Conservation (phyloP, 2,888 invertebrate species). For the Spilarctia lutea region DNA sequence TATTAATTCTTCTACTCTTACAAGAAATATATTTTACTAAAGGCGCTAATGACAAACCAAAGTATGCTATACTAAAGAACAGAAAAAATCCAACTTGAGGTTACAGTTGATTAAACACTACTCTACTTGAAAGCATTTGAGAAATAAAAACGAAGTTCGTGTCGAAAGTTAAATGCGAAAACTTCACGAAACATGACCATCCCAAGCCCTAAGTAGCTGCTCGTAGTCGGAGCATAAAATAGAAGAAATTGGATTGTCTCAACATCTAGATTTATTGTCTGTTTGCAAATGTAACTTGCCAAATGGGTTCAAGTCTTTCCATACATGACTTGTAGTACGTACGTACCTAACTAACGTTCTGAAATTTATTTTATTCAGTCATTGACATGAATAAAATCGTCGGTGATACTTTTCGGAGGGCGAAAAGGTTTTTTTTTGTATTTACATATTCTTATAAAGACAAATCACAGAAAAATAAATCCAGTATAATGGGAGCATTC, state of each 20-base stretch:
- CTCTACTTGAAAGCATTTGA: not conserved
- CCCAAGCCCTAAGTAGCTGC: not conserved
- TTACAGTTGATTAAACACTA: not conserved
- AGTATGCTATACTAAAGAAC: not conserved
- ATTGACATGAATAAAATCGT: not conserved
- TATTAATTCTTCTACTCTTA: not conserved
- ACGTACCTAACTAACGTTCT: constrained; percentile 4
- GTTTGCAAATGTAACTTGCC: constrained; percentile 12
- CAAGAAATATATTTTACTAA: not conserved
- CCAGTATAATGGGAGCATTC: too few species aligned
- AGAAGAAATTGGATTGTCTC: constrained; percentile 4
- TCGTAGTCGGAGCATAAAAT: constrained; percentile 2
- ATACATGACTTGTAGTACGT: not conserved
- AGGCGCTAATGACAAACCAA: not conserved
- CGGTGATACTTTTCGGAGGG: not conserved
- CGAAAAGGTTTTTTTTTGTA: not conserved
- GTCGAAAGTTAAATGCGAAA: not conserved
- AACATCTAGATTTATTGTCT: constrained; percentile 3
- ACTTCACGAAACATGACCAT: not conserved
- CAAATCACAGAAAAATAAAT: too few species aligned
- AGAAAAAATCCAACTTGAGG: not conserved
- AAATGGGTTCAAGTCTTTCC: not conserved
- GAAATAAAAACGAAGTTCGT: not conserved
- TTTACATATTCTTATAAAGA: not conserved
- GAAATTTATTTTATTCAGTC: not conserved